Evolutionary conservation across 2,113 vertebrate species (phyloP), one percentile per base, ranked within the genome.

Genomic region (Podarcis muralis): DNA sequence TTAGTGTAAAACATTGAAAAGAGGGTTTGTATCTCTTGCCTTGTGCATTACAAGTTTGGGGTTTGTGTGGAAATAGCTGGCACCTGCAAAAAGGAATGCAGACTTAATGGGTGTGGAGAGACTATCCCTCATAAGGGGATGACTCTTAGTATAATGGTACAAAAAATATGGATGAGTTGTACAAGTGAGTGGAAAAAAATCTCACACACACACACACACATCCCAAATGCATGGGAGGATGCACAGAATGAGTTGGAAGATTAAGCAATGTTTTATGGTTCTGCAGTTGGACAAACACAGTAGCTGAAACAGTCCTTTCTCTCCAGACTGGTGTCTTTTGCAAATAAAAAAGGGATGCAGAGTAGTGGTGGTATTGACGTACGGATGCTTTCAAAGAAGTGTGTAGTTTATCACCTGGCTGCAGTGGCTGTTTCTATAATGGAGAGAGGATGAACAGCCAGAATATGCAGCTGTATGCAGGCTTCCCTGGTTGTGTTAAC

Each of bases 381-480:
- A 87, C 7, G 75, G 59, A 5, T 0, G 75, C 75, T 91, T 93
- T 93, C 80, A 84, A 9, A 89, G 90, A 93, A 71, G 40, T 81
- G 62, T 93, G 69, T 62, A 89, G 85, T 90, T 86, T 83, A 83
- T 90, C 87, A 93, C 88, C 90, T 94, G 88, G 85, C 85, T 92
- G 90, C 87, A 91, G 83, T 93, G 92, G 90, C n/a, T 71, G 74
- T 71, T 93, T 90, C 79, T 89, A 0, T 1, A 20, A 71, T 92
- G 88, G 91, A 94, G 88, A 86, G 93, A 85, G 68, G 25, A 81
- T 86, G 91, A 90, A 82, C 89, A 89, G 89, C 91, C 89, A 91
- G 92, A 88, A 85, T 90, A 88, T 0, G 0, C 82, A 92, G 18
- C 5, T 74, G 88, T 92, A 85, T 93, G 86, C 72, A 69, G 0